Conservation (phyloP, 2,113 vertebrate genomes). For the Chelonoidis abingdonii region DNA sequence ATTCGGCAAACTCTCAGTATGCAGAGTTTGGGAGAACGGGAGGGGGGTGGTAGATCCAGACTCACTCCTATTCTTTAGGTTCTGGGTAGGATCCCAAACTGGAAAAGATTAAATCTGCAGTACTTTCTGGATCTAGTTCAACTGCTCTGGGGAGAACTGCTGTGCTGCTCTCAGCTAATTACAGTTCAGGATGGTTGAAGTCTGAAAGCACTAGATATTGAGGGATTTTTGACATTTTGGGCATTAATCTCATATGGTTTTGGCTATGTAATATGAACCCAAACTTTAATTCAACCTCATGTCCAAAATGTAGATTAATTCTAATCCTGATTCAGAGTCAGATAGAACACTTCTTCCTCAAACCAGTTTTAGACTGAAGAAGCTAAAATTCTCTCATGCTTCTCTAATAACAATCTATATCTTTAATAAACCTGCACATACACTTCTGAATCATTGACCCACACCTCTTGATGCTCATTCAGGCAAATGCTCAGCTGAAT, state of each 20-base stretch:
- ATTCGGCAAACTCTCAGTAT: fast-evolving
- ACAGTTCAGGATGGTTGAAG: background rate
- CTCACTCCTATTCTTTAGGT: background rate
- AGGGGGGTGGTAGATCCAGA: background rate
- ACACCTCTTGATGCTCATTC: background rate
- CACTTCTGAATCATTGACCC: background rate
- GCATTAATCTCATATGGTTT: background rate
- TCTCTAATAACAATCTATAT: background rate
- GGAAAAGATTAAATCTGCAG: background rate
- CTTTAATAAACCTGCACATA: background rate
- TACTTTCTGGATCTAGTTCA: background rate
- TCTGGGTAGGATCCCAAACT: background rate
- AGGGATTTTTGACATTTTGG: background rate
- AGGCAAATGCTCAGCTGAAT: background rate
- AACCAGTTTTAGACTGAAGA: background rate
- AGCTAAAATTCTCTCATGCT: background rate
- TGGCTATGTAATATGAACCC: background rate
- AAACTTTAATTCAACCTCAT: background rate
- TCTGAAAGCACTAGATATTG: background rate
- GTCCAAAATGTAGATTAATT: background rate
- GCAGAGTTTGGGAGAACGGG: background rate
- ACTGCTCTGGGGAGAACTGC: background rate
- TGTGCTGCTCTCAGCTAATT: background rate
- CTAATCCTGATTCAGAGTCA: background rate
- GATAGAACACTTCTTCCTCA: background rate